These are phyloP conservation scores for Acleris sparsana DNA, from an alignment of 2,888 invertebrate species.

Conservation along the genomic window DNA sequence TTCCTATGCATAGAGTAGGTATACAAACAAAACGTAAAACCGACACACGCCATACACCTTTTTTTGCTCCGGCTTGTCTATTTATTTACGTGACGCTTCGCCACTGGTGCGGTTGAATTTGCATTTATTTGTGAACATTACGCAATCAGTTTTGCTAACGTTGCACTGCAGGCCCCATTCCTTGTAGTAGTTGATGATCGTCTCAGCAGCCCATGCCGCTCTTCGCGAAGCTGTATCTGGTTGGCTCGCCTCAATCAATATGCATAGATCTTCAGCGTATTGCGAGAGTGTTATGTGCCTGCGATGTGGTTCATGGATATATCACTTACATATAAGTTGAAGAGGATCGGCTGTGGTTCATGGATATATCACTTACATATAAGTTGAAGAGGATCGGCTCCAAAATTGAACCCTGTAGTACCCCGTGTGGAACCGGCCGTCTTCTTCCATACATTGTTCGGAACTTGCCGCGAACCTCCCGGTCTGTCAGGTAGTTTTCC, in stretches of 20 bases:
- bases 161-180: not conserved
- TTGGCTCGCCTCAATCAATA: not conserved
- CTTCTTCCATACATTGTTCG: constrained; percentile 9
- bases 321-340: not conserved
- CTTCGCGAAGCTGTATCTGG: not conserved
- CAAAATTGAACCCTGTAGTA: constrained; percentile 4
- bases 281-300: constrained; percentile 6
- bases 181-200: not conserved
- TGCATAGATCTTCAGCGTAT: constrained; percentile 9
- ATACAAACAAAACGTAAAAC: too few relatives aligned
- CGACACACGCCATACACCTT: too few relatives aligned
- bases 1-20: too few relatives aligned
- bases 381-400: constrained; percentile 4
- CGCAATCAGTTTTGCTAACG: not conserved
- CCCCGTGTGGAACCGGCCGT: constrained; percentile 6
- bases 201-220: not conserved
- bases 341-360: not conserved
- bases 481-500: constrained; percentile 3
- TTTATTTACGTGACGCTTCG: too few relatives aligned
- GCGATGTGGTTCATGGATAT: not conserved
- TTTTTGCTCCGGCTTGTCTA: too few relatives aligned
- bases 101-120: not conserved
- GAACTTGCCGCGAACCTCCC: not conserved
- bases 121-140: not conserved
- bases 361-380: not conserved